Conservation (phyloP, 2,113 vertebrate species). For the Scomber japonicus region DNA sequence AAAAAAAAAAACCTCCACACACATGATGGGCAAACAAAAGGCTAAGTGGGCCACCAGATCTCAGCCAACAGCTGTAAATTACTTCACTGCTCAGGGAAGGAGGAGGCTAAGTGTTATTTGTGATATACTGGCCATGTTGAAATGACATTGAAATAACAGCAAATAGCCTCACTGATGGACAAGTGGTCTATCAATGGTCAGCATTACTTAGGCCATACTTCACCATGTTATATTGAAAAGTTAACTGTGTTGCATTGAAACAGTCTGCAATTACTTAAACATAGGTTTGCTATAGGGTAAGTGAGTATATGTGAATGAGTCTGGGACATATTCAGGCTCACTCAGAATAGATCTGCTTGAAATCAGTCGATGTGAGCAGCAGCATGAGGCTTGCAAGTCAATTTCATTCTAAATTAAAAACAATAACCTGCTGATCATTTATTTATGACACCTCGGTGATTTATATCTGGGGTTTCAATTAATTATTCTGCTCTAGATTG, state of each 20-base stretch:
- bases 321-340: slow-evolving; percentile 1
- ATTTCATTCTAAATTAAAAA: slow-evolving; percentile 63
- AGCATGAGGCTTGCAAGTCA: slow-evolving; percentile 23
- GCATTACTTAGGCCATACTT: background rate
- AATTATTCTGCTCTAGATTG: slow-evolving; percentile 37
- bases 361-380: slow-evolving; percentile 4
- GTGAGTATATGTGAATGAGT: background rate
- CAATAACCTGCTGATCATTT: slow-evolving; percentile 60
- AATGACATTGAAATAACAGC: slow-evolving; percentile 13
- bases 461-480: slow-evolving; percentile 40
- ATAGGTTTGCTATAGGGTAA: background rate
- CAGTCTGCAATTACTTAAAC: slow-evolving; percentile 3
- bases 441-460: slow-evolving; percentile 60
- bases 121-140: slow-evolving; percentile 5
- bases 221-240: slow-evolving; percentile 14
- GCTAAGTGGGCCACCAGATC: slow-evolving; percentile 64
- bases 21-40: slow-evolving; percentile 67
- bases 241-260: slow-evolving; percentile 11
- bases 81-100: slow-evolving; percentile 17
- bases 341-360: slow-evolving; percentile 14
- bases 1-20: slow-evolving; percentile 2
- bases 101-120: background rate
- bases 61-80: slow-evolving; percentile 71
- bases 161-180: slow-evolving; percentile 26
- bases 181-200: slow-evolving; percentile 6